These are phyloP conservation scores for Oryzias dopingdopingensis DNA, from an alignment of 2,797 vertebrate genomes.

Conservation along the genomic window DNA sequence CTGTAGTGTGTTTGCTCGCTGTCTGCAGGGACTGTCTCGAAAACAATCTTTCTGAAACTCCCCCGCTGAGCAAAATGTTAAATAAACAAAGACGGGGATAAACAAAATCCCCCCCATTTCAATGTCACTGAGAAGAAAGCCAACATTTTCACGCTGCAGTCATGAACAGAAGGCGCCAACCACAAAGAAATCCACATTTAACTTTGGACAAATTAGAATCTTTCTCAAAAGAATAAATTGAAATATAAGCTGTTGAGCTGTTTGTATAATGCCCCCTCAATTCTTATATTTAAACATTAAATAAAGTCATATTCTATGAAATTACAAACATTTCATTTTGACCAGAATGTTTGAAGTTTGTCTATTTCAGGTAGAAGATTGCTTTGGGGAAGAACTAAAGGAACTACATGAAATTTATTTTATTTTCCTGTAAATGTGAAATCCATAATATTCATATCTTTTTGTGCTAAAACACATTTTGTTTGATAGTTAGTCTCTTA, in stretches of 20 bases:
- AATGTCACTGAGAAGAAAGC: conserved; percentile 84
- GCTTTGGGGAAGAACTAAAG: neutral
- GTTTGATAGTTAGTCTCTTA: no score
- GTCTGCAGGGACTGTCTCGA: conserved; percentile 84
- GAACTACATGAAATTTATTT: neutral
- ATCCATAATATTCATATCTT: no score
- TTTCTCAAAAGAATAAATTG: conserved; percentile 58
- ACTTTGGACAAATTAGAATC: conserved; percentile 68
- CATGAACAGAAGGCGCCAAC: conserved; percentile 65
- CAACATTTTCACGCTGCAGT: conserved; percentile 75
- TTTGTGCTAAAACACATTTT: no score
- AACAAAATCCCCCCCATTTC: conserved; percentile 85
- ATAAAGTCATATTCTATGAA: neutral
- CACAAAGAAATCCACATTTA: conserved; percentile 61
- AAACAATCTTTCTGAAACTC: conserved; percentile 85
- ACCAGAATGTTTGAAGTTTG: neutral
- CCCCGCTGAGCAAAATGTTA: conserved; percentile 85
- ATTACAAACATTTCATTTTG: conserved; percentile 2
- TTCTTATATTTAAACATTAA: no score
- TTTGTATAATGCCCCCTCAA: no score
- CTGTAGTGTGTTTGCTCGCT: conserved; percentile 84
- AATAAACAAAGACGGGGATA: conserved; percentile 85
- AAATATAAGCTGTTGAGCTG: conserved; percentile 14
- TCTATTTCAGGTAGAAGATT: neutral
- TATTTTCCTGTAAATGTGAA: neutral